Base-by-base conservation (phyloP, 2,888 invertebrate genomes). In the Erebia aethiops region DNA sequence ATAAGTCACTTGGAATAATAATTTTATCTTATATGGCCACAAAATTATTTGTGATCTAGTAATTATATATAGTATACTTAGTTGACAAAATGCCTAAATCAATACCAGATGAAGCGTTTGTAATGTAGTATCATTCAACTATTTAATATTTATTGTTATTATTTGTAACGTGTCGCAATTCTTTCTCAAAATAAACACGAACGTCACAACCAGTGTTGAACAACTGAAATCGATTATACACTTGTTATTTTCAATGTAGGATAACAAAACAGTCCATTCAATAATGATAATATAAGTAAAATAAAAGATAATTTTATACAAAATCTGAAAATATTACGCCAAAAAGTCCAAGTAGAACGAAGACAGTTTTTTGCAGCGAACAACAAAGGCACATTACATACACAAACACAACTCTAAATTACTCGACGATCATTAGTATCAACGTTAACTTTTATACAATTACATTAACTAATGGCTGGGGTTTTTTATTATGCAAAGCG, bases 341-440 rank as follows among this genome's bases (percentile, higher is more conserved):
- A 72, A 75, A 78, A 72, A 78, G 81, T 79, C 75, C 77, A 82
- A 80, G 80, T 76, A 77, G 78, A 84, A 82, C 82, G 81, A 82
- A 77, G 49, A 62, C 81, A 84, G 78, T 84, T 85, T 87, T 88
- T 83, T 85, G 84, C 87, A 84, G 85, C 81, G 80, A 86, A 86
- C 88, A 92, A 92, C 91, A 92, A 92, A 92, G 92, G 89, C 90
- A 82, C 77, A 82, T 78, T 81, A 90, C 90, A 89, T 88, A 87
- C 88, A 86, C 80, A 74, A 65, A 75, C 69, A 72, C 69, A 72
- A 57, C 62, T 61, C 56, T 69, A 7, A 46, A 66, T 69, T 69
- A 74, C 35, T 49, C 63, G 49, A 69, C 62, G 46, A 72, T 62
- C 70, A 70, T 72, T 35, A 54, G 62, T 74, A 63, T 21, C 62